phyloP scores from a whole-genome alignment of 2,113 vertebrate genomes.

The Tachuris rubrigastra region DNA sequence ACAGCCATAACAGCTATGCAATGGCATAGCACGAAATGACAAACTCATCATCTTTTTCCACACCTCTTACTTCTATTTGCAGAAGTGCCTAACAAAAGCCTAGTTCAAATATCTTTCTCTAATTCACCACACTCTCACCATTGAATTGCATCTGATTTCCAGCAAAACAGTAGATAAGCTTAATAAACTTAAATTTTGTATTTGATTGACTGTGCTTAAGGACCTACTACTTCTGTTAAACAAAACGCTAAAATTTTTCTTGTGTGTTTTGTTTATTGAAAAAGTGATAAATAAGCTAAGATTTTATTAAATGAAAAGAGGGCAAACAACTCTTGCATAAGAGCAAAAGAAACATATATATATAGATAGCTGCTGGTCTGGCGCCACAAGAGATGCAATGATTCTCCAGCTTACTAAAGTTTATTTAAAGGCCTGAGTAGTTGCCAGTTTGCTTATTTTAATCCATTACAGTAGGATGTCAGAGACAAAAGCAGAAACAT shows the following conservation, averaged over 20 bases:
- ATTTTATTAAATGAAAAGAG: background rate
- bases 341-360: background rate
- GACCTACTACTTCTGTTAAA: background rate
- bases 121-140: background rate
- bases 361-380: conserved; percentile 27
- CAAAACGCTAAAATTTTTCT: background rate
- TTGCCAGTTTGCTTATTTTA: conserved; percentile 52
- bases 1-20: background rate
- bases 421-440: conserved; percentile 45
- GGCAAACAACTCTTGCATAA: background rate
- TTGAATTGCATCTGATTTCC: background rate
- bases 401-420: conserved; percentile 9
- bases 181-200: background rate
- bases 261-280: background rate
- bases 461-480: conserved; percentile 26
- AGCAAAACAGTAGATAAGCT: background rate
- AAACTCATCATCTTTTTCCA: background rate
- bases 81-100: background rate
- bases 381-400: background rate
- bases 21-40: background rate
- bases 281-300: background rate
- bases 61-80: background rate
- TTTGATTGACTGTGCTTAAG: background rate
- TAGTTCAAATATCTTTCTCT: background rate
- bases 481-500: background rate